phyloP scores from a whole-genome alignment of 92 coral and sea anemone genomes.

The Palythoa grandiflora region DNA sequence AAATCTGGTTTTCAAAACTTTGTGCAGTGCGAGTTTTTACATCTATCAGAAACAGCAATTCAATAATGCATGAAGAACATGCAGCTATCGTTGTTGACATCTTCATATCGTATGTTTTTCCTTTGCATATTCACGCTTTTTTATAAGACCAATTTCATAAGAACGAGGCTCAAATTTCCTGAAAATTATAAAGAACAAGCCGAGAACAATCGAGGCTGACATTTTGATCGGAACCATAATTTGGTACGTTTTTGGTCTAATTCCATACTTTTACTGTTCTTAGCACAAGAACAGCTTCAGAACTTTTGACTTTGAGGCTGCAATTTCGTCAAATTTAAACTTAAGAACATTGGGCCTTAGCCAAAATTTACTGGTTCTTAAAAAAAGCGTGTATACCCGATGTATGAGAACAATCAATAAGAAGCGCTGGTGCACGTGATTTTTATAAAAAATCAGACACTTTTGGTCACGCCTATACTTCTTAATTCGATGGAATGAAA shows the following conservation, averaged over 20 bases:
- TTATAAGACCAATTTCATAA: too few relatives aligned
- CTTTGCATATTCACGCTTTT: too few relatives aligned
- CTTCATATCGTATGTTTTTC: background rate
- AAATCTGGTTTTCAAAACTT: too few relatives aligned
- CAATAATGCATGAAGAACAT: background rate
- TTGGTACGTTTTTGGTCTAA: conserved; percentile 8
- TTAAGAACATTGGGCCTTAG: too few relatives aligned
- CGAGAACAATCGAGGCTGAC: conserved; percentile 30
- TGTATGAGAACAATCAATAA: too few relatives aligned
- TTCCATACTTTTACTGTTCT: conserved; percentile 16
- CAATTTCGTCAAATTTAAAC: background rate
- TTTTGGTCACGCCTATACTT: background rate
- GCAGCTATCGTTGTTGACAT: conserved; percentile 10
- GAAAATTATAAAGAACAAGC: background rate
- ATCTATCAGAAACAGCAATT: background rate
- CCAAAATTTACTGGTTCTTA: too few relatives aligned
- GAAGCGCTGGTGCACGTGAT: too few relatives aligned
- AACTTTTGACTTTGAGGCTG: conserved; percentile 16
- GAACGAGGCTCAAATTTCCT: too few relatives aligned
- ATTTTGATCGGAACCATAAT: conserved; percentile 30
- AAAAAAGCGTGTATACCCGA: too few relatives aligned
- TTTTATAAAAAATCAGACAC: too few relatives aligned
- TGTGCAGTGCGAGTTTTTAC: conserved; percentile 16
- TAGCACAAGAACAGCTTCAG: conserved; percentile 5
- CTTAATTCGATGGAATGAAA: background rate